Conservation (phyloP, 92 coral and sea anemone genomes). For the Muricea muricata region DNA sequence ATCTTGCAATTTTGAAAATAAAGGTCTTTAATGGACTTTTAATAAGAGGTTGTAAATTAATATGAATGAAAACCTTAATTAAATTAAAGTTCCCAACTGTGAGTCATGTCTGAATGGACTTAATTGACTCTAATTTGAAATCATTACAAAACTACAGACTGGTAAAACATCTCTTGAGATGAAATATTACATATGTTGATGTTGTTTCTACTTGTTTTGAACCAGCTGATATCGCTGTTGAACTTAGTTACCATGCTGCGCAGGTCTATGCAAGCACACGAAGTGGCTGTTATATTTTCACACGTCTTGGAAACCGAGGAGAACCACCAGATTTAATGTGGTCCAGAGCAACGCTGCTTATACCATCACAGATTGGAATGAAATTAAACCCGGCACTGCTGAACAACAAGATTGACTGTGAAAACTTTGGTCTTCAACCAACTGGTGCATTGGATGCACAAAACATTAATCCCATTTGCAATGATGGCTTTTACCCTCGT, state of each 20-base stretch:
- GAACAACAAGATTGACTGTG: conserved; percentile 7
- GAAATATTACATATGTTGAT: too few relatives aligned
- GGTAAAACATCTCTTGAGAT: too few relatives aligned
- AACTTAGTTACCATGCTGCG: conserved; percentile 77
- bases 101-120: too few relatives aligned
- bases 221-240: neutral
- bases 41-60: too few relatives aligned
- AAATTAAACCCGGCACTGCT: neutral
- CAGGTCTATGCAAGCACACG: conserved; percentile 83
- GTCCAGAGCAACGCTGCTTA: neutral
- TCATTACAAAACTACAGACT: too few relatives aligned
- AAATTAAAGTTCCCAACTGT: too few relatives aligned
- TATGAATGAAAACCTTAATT: too few relatives aligned
- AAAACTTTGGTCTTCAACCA: conserved; percentile 61
- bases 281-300: neutral
- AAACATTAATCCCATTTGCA: conserved; percentile 45
- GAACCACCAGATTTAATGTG: conserved; percentile 7
- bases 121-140: too few relatives aligned
- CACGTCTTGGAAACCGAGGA: neutral
- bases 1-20: too few relatives aligned
- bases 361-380: neutral
- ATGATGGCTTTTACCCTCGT: conserved; percentile 86
- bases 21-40: too few relatives aligned
- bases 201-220: too few relatives aligned
- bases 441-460: conserved; percentile 11